Conservation (phyloP, 2,797 vertebrate genomes). For the Setipinna tenuifilis region DNA sequence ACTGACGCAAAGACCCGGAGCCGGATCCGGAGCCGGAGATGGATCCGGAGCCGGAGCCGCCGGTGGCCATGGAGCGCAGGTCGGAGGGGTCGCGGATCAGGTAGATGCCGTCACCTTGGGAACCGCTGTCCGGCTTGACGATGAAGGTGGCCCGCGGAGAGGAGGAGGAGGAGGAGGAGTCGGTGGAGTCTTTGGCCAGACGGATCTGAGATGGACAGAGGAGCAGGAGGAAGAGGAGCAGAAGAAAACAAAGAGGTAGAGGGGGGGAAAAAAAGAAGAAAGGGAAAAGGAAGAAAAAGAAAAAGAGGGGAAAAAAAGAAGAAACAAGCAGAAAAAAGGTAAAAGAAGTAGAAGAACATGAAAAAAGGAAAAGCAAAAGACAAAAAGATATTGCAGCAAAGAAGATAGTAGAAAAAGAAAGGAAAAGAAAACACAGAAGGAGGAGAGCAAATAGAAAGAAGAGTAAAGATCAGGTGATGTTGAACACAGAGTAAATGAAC, state of each 20-base stretch:
- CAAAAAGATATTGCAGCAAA: neutral
- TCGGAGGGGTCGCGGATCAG: conserved; percentile 93
- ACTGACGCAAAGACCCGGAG: conserved; percentile 80
- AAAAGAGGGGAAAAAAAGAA: neutral
- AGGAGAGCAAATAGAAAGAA: neutral
- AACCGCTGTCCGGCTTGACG: conserved; percentile 94
- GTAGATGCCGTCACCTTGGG: conserved; percentile 98
- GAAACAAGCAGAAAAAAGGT: neutral
- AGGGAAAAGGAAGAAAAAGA: neutral
- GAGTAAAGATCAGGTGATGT: neutral
- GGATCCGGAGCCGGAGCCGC: neutral
- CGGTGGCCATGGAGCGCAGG: conserved; percentile 63
- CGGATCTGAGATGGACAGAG: conserved; percentile 75
- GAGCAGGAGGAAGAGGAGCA: neutral
- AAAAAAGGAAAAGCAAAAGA: neutral
- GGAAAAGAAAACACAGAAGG: neutral
- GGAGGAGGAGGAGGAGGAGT: conserved; percentile 59
- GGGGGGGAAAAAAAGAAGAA: neutral
- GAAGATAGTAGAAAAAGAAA: neutral
- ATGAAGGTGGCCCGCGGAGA: conserved; percentile 89
- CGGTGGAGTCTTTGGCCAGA: conserved; percentile 79
- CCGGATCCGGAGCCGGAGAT: neutral
- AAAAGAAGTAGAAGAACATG: neutral
- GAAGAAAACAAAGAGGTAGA: neutral
- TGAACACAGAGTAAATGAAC: neutral